Evolutionary conservation across 2,797 vertebrate species (phyloP).

Genomic region (Perodicticus potto): DNA sequence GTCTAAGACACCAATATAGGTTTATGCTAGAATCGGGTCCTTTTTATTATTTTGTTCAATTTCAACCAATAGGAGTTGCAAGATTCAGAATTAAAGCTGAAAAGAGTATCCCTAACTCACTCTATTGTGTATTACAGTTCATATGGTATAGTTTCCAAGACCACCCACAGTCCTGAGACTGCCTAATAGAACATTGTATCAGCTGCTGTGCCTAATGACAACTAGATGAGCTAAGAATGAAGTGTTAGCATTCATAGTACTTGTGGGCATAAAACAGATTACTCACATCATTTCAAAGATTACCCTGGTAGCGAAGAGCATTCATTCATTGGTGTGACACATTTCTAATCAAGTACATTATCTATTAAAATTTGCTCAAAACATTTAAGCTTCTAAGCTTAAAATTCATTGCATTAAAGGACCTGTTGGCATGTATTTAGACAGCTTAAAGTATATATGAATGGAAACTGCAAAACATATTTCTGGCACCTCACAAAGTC

Average conservation of each 20-base stretch:
- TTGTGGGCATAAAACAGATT: slow-evolving; percentile 75
- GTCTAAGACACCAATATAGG: background rate
- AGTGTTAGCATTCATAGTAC: slow-evolving; percentile 80
- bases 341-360: slow-evolving; percentile 67
- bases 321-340: slow-evolving; percentile 55
- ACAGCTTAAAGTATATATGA: slow-evolving; percentile 52
- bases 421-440: slow-evolving; percentile 61
- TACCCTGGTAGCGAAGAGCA: slow-evolving; percentile 65
- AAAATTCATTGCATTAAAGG: slow-evolving; percentile 58
- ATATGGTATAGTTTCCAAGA: slow-evolving; percentile 84
- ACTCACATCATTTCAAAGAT: slow-evolving; percentile 72
- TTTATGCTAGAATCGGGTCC: background rate
- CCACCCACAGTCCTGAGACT: slow-evolving; percentile 87
- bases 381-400: slow-evolving; percentile 57
- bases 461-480: slow-evolving; percentile 47
- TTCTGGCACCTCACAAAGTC: slow-evolving; percentile 32
- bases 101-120: slow-evolving; percentile 73
- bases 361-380: slow-evolving; percentile 63
- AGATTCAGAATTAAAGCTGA: slow-evolving; percentile 83
- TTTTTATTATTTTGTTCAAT: slow-evolving; percentile 67
- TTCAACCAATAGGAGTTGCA: slow-evolving; percentile 76
- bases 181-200: slow-evolving; percentile 87
- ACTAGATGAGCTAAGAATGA: slow-evolving; percentile 86
- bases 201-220: slow-evolving; percentile 86
- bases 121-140: slow-evolving; percentile 85